Evolutionary conservation across 2,113 vertebrate species (phyloP), one percentile per base, ranked within the genome.

Genomic region (Lamprotornis superbus): DNA sequence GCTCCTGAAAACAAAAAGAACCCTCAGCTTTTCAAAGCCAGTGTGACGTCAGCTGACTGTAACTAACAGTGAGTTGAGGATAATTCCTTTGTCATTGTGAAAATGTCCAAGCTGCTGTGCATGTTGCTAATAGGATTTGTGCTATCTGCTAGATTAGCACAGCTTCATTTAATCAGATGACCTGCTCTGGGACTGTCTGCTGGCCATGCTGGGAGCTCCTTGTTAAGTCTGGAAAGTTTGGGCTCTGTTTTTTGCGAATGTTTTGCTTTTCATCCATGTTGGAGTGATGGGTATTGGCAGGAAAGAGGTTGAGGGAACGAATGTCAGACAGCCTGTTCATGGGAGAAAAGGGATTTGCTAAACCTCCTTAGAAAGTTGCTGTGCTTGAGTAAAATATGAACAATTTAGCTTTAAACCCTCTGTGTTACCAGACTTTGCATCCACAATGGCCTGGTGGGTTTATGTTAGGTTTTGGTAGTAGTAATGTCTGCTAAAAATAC

Each of bases 91-190:
- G 85, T 89, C 85, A 90, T 86, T 95, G 88, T 91, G 94, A 47
- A 85, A 73, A 68, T 1, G 69, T 53, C 39, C 76, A 88, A 78
- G 93, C 89, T 91, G 63, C 78, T 71, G 86, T 89, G 65, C 70
- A 12, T 90, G 88, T 83, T 89, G 52, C 55, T 96, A 96, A 95
- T 96, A 91, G 95, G 96, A 95, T 95, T 97, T 86, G 49, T 76
- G 83, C 35, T 86, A 95, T 94, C 87, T 89, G 64, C 33, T 92
- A 85, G 94, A 97, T 97, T 95, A 97, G 89, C 69, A 59, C 25
- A 75, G 87, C 85, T 94, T 82, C 93, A n/a, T 90, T 93, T 97
- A 94, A 96, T 95, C 86, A 95, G 95, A 87, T 95, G 95, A 53
- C 70, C 94, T 90, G 75, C 77, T 40, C 83, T 65, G 68, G 84